Base-by-base conservation (phyloP, 2,888 invertebrate species). In the Salticus scenicus region DNA sequence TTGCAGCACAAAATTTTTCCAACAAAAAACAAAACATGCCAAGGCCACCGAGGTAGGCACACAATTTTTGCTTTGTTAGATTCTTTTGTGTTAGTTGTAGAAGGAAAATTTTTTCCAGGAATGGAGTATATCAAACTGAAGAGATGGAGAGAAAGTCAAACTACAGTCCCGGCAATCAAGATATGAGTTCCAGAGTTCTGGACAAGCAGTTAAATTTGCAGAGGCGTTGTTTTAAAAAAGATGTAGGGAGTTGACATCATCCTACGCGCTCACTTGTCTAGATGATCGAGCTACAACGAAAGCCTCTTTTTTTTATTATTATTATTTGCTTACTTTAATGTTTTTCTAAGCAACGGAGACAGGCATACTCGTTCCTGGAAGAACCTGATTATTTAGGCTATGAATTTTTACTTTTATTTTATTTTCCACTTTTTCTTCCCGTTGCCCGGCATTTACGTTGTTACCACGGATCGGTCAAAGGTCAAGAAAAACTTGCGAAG, bases 321-420 rank as follows among this genome's bases (percentile, higher is more conserved):
- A 14, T 27, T 47, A 2, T 66, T 80, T 28, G 66, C 24, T 57
- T 24, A 33, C 47, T 27, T 51, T 64, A 64, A 24, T 66, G 47
- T 73, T 76, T 47, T 30, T 31, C 31, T 30, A 67, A 42, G 42
- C 42, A 30, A 33, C 57, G 69, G 12, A 31, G 10, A 17, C 31
- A 17, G 10, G 24, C 42, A 37, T 57, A 57, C 57, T 33, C 31
- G 33, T 33, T 67, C 33, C 30, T 30, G 20, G 8, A 12, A 69
- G 69, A 80, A 80, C 80, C 77, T 76, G 83, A 77, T 83, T 77
- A 72, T 83, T 77, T 77, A 75, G 47, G 69, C 42, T 71, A 64
- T 41, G 41, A 33, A 37, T 31, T 57, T 69, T 63, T 33, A 67
- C 67, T 57, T 79, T 63, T 33, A 33, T 63, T 37, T 63, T 72